Evolutionary conservation across 2,113 vertebrate genomes (phyloP), one percentile per base, ranked within the genome.

Genomic region (Oreotrochilus melanogaster): DNA sequence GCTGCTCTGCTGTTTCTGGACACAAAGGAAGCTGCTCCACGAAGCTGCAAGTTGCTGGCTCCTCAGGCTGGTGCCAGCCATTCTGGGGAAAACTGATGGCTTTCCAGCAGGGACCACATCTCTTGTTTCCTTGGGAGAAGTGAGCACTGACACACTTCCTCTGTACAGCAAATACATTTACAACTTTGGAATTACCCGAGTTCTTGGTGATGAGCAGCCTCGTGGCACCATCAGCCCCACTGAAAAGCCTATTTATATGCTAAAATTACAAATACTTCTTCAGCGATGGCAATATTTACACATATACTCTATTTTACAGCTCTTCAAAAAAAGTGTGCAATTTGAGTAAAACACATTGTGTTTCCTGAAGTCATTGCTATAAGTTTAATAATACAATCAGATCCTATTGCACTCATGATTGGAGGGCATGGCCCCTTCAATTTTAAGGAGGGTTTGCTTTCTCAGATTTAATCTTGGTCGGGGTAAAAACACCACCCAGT

Each of bases 361-460:
- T 96, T 96, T 98, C 96, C 97, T 98, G 97, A 98, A 98, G 81
- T 95, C 93, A 86, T 83, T 88, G 87, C 82, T 96, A 90, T 96
- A n/a, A 81, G 88, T 94, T 98, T 75, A 94, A 91, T 75, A 95
- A 94, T 95, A 98, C 95, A 97, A 96, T 97, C 97, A 95, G 96
- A 97, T 96, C 96, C 94, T 98, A 98, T 98, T 98, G 98, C 98
- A 98, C 98, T 98, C 97, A 80, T 86, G 92, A 82, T 95, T 85
- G 78, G 82, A 95, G 95, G 93, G 54, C 89, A 85, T 39, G 89
- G 92, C 94, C 97, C 94, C 84, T 86, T 91, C 74, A 53, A 64
- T 92, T 89, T 93, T 84, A 73, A 86, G 64, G 78, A 95, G 75
- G 78, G 78, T 78, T 91, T 95, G 82, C 58, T 87, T 91, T 84